These are phyloP conservation scores for Sciurus niger DNA, from an alignment of 2,113 vertebrate genomes.

Conservation along the genomic window DNA sequence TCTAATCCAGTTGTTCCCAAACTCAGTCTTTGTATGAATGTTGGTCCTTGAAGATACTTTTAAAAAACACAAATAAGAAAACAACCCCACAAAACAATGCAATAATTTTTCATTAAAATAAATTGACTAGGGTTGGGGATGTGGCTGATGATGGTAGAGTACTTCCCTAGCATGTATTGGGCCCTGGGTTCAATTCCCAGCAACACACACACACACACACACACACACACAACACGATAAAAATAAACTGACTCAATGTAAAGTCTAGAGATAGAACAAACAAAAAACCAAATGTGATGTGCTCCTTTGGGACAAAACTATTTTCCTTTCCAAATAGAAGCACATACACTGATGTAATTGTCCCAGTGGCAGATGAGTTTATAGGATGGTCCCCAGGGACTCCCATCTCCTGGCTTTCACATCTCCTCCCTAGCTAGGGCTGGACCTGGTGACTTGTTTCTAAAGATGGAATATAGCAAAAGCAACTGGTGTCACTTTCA, in stretches of 20 bases:
- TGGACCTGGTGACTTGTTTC: neutral
- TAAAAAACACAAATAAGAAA: neutral
- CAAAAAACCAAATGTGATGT: neutral
- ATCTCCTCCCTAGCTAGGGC: neutral
- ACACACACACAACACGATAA: neutral
- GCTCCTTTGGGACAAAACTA: neutral
- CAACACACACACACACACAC: too few relatives aligned
- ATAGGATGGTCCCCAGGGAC: neutral
- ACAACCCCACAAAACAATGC: neutral
- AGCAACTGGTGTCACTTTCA: neutral
- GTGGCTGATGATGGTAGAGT: too few relatives aligned
- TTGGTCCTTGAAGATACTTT: neutral
- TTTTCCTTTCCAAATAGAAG: neutral
- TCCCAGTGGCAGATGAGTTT: neutral
- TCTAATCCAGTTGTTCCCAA: neutral
- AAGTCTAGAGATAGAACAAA: conserved; percentile 5
- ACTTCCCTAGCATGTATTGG: too few relatives aligned
- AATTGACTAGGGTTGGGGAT: too few relatives aligned
- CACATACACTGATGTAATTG: too few relatives aligned
- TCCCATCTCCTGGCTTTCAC: neutral
- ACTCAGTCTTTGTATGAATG: neutral
- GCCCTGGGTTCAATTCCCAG: too few relatives aligned
- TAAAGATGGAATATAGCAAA: neutral
- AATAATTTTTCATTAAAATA: neutral
- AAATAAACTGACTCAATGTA: neutral